phyloP scores from a whole-genome alignment of 2,797 vertebrate species.

The Microctenopoma stevenorrisi region DNA sequence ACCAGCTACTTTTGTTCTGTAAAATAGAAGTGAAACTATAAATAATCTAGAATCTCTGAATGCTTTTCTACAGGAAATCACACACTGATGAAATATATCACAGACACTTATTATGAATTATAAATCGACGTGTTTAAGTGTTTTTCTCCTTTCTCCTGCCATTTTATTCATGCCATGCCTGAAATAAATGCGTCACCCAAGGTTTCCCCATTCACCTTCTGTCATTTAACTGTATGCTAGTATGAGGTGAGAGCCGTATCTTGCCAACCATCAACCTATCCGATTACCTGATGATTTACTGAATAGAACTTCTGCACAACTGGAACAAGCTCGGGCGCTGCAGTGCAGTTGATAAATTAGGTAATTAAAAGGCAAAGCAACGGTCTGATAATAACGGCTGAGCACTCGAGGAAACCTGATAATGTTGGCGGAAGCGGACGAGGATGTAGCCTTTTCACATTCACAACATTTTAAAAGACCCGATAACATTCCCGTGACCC shows the following conservation, averaged over 20 bases:
- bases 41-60: too few species aligned
- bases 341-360: constrained; percentile 37
- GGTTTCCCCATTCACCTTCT: too few species aligned
- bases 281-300: neutral
- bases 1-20: neutral
- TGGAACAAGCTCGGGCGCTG: neutral
- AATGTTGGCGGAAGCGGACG: constrained; percentile 1
- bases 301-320: neutral
- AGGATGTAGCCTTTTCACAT: constrained; percentile 39
- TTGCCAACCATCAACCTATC: neutral
- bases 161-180: too few species aligned
- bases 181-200: too few species aligned
- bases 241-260: too few species aligned
- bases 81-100: too few species aligned
- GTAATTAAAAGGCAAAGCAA: constrained; percentile 33
- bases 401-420: constrained; percentile 32
- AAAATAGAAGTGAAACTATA: neutral
- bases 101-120: too few species aligned
- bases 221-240: neutral
- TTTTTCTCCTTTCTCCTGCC: too few species aligned
- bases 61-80: too few species aligned
- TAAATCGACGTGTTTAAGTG: too few species aligned
- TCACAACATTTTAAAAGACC: neutral
- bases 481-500: constrained; percentile 6
- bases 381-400: constrained; percentile 30